Base-by-base conservation (phyloP, 2,888 invertebrate species). In the Prenolepis imparis region DNA sequence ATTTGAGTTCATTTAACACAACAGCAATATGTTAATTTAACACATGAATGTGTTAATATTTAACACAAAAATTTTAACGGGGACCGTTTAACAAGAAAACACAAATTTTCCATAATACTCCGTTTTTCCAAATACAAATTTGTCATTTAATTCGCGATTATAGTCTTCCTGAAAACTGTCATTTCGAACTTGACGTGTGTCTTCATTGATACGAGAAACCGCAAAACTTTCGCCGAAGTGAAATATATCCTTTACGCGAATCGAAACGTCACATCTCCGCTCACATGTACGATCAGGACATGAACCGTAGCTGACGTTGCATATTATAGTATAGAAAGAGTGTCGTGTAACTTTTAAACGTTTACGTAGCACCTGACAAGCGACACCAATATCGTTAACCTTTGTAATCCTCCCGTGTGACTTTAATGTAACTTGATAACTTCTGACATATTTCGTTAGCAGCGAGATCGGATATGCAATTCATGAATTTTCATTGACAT, bases 291-390 rank as follows among this genome's bases (percentile, higher is more conserved):
- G 39, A 44, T 8, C n/a, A 57, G 39, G 24, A 75, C 39, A 63
- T 4, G 75, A 41, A 15, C 39, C 8, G 9, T n/a, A 28, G 36
- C 36, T 72, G 72, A 72, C 44, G 59, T 72, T 72, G 72, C 59
- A 59, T 70, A 21, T 61, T 28, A 3, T 28, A 44, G 12, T 48
- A 61, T 72, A 28, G 1, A 59, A 80, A 48, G 78, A 48, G 72
- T 70, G 72, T 80, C 72, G 24, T 72, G 44, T 80, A 48, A 61
- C 59, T 44, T 80, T 72, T 70, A 80, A 78, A 78, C 44, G 44
- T 44, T 80, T 32, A 61, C 59, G 21, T 59, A 80, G 72, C 72
- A 36, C 18, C 59, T 61, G 72, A 80, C 72, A 61, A 48, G 44
- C 44, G 44, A 70, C 59, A 59, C 72, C 44, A 48, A 70, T 78